A percentile compares a stretch with the other conserved stretches of the same genome.
Conservation (phyloP, 2,888 invertebrate genomes). For the Oscheius sp. region DNA sequence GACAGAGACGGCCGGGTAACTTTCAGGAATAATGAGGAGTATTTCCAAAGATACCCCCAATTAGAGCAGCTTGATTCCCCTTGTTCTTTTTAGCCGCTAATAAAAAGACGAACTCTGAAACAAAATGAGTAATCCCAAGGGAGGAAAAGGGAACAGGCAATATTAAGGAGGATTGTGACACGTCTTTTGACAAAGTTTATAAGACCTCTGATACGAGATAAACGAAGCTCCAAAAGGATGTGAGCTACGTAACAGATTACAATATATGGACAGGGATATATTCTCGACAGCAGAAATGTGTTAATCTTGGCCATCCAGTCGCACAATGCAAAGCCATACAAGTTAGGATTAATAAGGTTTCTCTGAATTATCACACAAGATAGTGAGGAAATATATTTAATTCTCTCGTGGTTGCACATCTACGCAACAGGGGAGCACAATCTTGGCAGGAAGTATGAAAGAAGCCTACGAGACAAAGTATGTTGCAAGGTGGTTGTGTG, state of each 20-base stretch:
- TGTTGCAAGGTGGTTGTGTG: constrained; percentile 30
- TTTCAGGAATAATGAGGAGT: no score
- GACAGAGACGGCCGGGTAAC: neutral
- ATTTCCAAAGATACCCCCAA: no score
- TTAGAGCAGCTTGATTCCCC: no score
- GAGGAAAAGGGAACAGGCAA: no score
- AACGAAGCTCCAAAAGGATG: no score
- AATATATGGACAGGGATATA: no score
- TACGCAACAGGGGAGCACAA: neutral
- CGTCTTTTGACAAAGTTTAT: no score
- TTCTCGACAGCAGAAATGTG: constrained; percentile 9
- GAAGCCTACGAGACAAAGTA: constrained; percentile 10
- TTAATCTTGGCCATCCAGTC: neutral
- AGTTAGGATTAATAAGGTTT: constrained; percentile 2
- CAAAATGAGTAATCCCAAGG: no score
- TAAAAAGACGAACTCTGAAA: no score
- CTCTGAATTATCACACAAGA: constrained; percentile 15
- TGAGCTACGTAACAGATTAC: neutral
- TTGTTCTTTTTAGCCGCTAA: no score
- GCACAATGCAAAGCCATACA: constrained; percentile 28
- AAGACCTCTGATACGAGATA: no score
- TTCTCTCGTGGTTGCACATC: neutral
- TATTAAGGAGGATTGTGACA: no score
- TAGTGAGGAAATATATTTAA: neutral
- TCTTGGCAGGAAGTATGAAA: neutral